Conservation (phyloP, 2,113 vertebrate species). For the Morone chrysops region DNA sequence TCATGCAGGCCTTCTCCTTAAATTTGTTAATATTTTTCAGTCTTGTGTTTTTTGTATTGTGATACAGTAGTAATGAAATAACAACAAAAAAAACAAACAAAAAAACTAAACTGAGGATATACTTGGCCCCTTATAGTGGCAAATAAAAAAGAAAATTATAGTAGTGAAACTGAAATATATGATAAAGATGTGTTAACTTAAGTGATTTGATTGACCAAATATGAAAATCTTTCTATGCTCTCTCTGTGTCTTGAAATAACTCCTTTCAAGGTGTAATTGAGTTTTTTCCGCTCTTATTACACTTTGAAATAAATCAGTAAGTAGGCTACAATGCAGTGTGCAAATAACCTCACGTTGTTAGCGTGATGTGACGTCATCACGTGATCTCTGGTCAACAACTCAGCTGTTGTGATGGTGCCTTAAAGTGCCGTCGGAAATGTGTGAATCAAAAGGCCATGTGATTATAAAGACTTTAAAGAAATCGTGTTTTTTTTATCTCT, state of each 20-base stretch:
- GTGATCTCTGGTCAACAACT: conserved; percentile 64
- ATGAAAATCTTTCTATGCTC: neutral
- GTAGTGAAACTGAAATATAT: no score
- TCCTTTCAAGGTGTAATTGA: neutral
- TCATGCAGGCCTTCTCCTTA: neutral
- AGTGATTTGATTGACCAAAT: neutral
- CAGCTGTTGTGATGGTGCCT: conserved; percentile 75
- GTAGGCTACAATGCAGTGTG: neutral
- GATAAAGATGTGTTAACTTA: neutral
- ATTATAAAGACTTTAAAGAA: no score
- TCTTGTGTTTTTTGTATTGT: neutral
- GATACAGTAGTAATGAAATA: no score
- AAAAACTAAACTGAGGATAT: neutral
- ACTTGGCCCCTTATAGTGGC: neutral
- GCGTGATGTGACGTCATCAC: conserved; percentile 66
- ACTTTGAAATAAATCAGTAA: neutral
- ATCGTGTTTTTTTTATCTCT: no score
- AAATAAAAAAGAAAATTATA: conserved; percentile 15
- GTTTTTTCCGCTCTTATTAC: neutral
- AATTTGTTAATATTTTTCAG: neutral
- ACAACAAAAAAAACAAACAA: no score
- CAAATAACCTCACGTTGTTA: conserved; percentile 18
- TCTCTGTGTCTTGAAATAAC: neutral
- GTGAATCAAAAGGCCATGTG: no score
- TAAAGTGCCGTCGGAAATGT: neutral